These are phyloP conservation scores for Cosmopolites sordidus DNA, from an alignment of 2,888 invertebrate genomes.

Conservation along the genomic window DNA sequence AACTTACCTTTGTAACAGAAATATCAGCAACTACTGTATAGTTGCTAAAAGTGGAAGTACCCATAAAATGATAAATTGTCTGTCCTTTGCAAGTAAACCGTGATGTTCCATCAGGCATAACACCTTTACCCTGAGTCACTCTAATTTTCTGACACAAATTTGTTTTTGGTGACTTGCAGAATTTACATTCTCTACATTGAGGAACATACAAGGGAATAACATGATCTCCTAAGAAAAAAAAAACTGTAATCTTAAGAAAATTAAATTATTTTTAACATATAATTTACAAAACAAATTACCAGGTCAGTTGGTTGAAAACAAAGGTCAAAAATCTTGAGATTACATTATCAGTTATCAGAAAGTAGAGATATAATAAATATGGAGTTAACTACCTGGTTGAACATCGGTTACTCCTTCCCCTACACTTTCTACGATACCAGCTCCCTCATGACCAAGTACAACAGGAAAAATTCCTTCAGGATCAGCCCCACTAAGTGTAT, in stretches of 20 bases:
- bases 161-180: conserved; percentile 91
- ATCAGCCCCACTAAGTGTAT: conserved; percentile 82
- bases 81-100: conserved; percentile 81
- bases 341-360: too few relatives aligned
- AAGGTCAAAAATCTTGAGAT: too few relatives aligned
- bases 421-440: conserved; percentile 94
- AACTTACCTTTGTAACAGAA: conserved; percentile 82
- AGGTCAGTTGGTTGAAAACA: too few relatives aligned
- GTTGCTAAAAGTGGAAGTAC: conserved; percentile 91
- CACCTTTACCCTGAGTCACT: conserved; percentile 77
- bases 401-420: conserved; percentile 88
- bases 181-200: conserved; percentile 95
- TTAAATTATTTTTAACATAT: too few relatives aligned
- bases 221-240: conserved; percentile 66
- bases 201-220: conserved; percentile 97
- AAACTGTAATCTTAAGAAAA: too few relatives aligned
- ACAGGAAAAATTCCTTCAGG: conserved; percentile 91
- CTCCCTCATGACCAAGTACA: conserved; percentile 94
- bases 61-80: conserved; percentile 87
- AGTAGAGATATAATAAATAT: background rate
- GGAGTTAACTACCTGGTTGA: conserved; percentile 60
- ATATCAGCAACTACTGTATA: conserved; percentile 94
- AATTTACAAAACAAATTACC: too few relatives aligned
- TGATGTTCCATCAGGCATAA: conserved; percentile 88
- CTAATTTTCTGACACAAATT: conserved; percentile 95